These are phyloP conservation scores for Eristalis intricaria DNA, from an alignment of 2,888 invertebrate genomes.

Conservation along the genomic window DNA sequence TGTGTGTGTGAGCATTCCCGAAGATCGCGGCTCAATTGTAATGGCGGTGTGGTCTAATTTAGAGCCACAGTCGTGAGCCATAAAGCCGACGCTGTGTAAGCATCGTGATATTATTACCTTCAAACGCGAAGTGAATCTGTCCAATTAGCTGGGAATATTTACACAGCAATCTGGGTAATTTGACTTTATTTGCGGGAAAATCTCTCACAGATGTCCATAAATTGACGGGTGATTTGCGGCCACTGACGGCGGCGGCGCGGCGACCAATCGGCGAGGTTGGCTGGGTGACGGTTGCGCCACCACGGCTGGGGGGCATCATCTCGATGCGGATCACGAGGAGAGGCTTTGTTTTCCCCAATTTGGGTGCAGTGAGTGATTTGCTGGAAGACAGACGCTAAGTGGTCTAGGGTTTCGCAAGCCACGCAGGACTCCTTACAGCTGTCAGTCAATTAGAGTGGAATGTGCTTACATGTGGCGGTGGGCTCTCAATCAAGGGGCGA, in stretches of 20 bases:
- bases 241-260: no score
- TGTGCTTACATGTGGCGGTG: background rate
- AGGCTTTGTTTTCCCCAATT: background rate
- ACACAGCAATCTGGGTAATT: conserved; percentile 44
- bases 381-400: background rate
- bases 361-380: background rate
- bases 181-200: conserved; percentile 27
- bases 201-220: conserved; percentile 30
- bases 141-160: conserved; percentile 61
- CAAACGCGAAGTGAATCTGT: conserved; percentile 58
- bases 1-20: conserved; percentile 22
- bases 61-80: conserved; percentile 66
- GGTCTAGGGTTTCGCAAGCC: background rate
- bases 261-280: background rate
- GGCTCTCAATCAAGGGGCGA: background rate
- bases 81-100: conserved; percentile 47
- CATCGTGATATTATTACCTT: conserved; percentile 57
- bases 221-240: conserved; percentile 7
- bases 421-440: background rate
- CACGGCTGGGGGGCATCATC: background rate
- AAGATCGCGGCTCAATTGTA: conserved; percentile 16
- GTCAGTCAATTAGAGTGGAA: background rate
- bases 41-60: conserved; percentile 51
- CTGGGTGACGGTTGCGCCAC: background rate
- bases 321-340: background rate